Percentiles rank a stretch among this genome's conserved stretches.
phyloP scores from a whole-genome alignment of 2,113 vertebrate species.

The Spea multiplicata region DNA sequence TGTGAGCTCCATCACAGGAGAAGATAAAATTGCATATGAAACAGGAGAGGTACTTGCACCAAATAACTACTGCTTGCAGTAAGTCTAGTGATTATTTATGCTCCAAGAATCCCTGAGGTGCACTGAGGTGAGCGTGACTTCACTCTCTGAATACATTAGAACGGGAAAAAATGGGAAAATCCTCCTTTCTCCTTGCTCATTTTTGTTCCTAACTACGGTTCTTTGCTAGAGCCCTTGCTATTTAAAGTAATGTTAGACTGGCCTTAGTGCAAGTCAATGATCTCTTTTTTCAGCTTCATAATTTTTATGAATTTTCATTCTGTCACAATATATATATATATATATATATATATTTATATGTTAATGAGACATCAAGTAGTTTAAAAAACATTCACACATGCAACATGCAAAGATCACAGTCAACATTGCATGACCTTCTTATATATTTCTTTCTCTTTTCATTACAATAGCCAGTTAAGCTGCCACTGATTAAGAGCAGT shows the following conservation, averaged over 20 bases:
- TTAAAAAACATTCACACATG: too few species aligned
- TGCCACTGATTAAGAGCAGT: too few species aligned
- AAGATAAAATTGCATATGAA: conserved; percentile 45
- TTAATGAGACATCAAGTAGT: too few species aligned
- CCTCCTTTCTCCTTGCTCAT: conserved; percentile 11
- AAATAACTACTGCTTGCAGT: conserved; percentile 25
- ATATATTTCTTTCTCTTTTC: too few species aligned
- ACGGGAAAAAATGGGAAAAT: conserved; percentile 20
- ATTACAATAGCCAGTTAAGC: too few species aligned
- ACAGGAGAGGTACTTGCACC: conserved; percentile 13
- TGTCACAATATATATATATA: too few species aligned
- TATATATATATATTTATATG: too few species aligned
- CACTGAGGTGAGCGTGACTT: conserved; percentile 32
- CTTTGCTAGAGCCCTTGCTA: background rate
- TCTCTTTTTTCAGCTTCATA: too few species aligned
- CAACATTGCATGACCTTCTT: too few species aligned
- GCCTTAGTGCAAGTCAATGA: too few species aligned
- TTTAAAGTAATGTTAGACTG: background rate
- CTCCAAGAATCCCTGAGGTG: conserved; percentile 22
- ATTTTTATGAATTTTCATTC: too few species aligned
- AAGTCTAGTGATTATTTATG: conserved; percentile 37
- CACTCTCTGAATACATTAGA: conserved; percentile 21
- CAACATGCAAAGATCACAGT: too few species aligned
- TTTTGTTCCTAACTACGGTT: background rate
- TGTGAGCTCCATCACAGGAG: conserved; percentile 41